Evolutionary conservation across 1,140 invertebrate genomes (phyloP).

Genomic region (Aradophagus sp.): DNA sequence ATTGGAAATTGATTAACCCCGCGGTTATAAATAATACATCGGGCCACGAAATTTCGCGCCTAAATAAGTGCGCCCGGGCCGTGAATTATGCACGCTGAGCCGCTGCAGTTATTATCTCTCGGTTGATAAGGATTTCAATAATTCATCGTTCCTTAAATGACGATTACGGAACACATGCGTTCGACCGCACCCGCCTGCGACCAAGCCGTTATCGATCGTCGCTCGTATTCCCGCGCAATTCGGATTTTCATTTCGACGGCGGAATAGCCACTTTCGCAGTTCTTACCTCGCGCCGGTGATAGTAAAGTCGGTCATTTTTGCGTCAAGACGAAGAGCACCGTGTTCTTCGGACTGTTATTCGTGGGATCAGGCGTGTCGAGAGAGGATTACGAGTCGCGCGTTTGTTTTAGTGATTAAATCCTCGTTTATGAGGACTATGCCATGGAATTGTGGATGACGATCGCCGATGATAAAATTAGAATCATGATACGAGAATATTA

Average conservation of each 20-base stretch:
- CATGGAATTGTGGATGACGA: too few relatives aligned
- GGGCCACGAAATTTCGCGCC: conserved; percentile 23
- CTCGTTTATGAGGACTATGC: too few relatives aligned
- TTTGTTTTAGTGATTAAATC: too few relatives aligned
- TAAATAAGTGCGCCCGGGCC: background rate
- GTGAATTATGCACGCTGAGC: conserved; percentile 10
- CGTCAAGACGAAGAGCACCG: too few relatives aligned
- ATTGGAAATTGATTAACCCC: conserved; percentile 43
- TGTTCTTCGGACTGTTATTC: too few relatives aligned
- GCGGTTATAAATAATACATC: conserved; percentile 32
- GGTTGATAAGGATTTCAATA: conserved; percentile 29
- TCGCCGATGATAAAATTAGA: too few relatives aligned
- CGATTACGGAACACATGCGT: conserved; percentile 15
- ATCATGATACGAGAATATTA: too few relatives aligned
- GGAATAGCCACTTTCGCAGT: too few relatives aligned
- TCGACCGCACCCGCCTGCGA: conserved; percentile 3
- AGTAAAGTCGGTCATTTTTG: too few relatives aligned
- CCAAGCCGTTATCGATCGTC: conserved; percentile 14
- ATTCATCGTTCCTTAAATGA: conserved; percentile 27
- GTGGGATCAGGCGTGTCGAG: too few relatives aligned
- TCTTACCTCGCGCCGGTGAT: too few relatives aligned
- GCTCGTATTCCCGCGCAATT: conserved; percentile 11
- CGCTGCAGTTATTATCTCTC: conserved; percentile 23
- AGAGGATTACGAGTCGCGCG: too few relatives aligned
- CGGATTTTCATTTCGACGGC: conserved; percentile 17